Base-by-base conservation (phyloP, 2,888 invertebrate species). In the Scrobipalpa costella region DNA sequence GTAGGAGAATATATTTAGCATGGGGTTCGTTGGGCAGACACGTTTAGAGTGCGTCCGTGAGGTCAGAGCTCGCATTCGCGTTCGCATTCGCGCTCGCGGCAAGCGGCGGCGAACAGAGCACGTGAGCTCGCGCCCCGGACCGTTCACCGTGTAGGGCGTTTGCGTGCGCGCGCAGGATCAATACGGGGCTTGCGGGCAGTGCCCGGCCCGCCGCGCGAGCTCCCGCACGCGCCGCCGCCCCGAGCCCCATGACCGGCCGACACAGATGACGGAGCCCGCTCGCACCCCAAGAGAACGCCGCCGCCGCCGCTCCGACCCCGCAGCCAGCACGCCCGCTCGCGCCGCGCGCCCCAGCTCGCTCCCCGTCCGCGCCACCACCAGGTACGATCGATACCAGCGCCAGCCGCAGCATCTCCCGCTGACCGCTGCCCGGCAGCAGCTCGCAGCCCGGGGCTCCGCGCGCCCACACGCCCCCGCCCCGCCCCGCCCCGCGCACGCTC, bases 201-300 rank as follows among this genome's bases (percentile, higher is more conserved):
- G 82, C 84, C 86, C 86, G 84, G 85, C 81, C 75, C 72, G 74
- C 75, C 74, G 69, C 74, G 61, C 61, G n/a, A 17, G 50, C 38
- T 38, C 89, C 88, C 84, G 83, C 83, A 79, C 81, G 84, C 79
- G 15, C 73, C 68, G 70, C 75, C n/a, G n/a, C 71, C 68, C 69
- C 75, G 79, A 79, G 79, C 77, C 85, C 81, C 88, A 89, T 88
- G 86, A 83, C 83, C 85, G 85, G 86, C 85, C 83, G 79, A 83
- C 85, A 88, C 90, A 91, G 88, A 90, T 88, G 92, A 92, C 92
- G 91, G 88, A 88, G 87, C 90, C 90, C 88, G 84, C 81, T 88
- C 84, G 83, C 83, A 79, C 81, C 84, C 80, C 73, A 75, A 83
- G 73, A 84, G 77, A 77, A 75, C 80, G 78, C 79, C 71, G 55